phyloP scores from a whole-genome alignment of 2,113 vertebrate species.

The Psettodes erumei region DNA sequence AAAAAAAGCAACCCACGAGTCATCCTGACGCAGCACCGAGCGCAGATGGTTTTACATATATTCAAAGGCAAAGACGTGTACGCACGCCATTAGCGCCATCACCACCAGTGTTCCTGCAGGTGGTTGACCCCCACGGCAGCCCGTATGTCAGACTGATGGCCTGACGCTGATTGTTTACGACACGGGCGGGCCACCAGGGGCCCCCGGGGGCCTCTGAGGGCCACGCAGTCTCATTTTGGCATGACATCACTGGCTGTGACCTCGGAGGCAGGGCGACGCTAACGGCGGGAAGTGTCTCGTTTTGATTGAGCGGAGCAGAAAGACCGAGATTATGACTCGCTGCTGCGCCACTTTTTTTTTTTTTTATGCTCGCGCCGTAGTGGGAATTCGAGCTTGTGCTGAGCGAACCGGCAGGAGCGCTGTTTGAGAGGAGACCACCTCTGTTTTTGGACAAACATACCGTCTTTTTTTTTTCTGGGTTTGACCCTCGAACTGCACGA shows the following conservation, averaged over 20 bases:
- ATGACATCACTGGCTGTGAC: constrained; percentile 67
- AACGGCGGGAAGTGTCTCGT: constrained; percentile 38
- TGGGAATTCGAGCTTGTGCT: constrained; percentile 30
- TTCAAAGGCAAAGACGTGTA: constrained; percentile 33
- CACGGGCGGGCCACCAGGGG: constrained; percentile 50
- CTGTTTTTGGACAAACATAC: neutral
- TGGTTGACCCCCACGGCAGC: constrained; percentile 46
- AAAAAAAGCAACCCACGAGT: neutral
- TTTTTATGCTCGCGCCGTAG: constrained; percentile 17
- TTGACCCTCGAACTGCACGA: neutral
- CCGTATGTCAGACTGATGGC: constrained; percentile 39
- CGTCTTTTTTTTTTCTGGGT: neutral
- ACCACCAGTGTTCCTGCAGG: constrained; percentile 71
- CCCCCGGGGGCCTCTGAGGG: constrained; percentile 40
- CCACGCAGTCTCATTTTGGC: constrained; percentile 55
- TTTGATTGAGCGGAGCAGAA: constrained; percentile 46
- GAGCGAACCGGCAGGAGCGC: constrained; percentile 35
- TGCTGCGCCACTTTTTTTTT: constrained; percentile 27
- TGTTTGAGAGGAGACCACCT: constrained; percentile 16
- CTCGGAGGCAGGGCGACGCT: constrained; percentile 49
- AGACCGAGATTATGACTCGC: constrained; percentile 27
- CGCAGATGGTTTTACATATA: constrained; percentile 39
- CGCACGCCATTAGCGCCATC: constrained; percentile 44
- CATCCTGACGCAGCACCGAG: neutral
- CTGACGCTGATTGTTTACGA: constrained; percentile 65